Conservation (phyloP, 2,888 invertebrate genomes). For the Dilophus febrilis region DNA sequence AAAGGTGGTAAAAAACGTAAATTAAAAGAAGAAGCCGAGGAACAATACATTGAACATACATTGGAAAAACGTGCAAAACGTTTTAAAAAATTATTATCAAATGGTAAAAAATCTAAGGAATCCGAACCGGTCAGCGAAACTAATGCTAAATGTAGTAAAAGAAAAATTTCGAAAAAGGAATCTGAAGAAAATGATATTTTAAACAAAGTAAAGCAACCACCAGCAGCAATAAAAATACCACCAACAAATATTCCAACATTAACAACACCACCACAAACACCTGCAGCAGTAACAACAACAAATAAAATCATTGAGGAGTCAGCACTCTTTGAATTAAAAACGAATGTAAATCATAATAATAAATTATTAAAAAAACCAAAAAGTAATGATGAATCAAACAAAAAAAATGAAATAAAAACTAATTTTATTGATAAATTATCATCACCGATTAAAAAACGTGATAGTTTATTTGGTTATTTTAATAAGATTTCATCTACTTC, state of each 20-base stretch:
- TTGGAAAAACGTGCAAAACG: constrained; percentile 42
- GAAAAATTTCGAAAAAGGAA: not conserved
- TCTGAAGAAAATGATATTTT: no score
- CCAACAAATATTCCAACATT: not conserved
- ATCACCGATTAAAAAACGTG: constrained; percentile 40
- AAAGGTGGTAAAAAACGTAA: constrained; percentile 45
- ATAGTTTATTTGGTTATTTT: constrained; percentile 43
- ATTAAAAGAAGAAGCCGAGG: constrained; percentile 37
- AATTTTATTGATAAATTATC: constrained; percentile 37
- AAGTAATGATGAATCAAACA: no score
- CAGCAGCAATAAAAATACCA: no score
- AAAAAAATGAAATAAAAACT: no score
- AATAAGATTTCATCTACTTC: constrained; percentile 26
- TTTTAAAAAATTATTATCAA: constrained; percentile 32
- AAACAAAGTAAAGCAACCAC: no score
- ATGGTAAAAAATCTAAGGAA: constrained; percentile 14
- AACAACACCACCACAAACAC: not conserved
- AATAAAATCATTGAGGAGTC: no score
- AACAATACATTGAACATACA: constrained; percentile 37
- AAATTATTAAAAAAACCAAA: no score
- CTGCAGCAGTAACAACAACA: no score
- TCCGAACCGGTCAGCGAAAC: not conserved
- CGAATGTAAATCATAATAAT: no score
- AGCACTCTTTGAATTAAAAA: no score
- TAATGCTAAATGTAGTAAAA: not conserved